Conservation (phyloP, 2,888 invertebrate genomes). For the Phrixothrix hirtus region DNA sequence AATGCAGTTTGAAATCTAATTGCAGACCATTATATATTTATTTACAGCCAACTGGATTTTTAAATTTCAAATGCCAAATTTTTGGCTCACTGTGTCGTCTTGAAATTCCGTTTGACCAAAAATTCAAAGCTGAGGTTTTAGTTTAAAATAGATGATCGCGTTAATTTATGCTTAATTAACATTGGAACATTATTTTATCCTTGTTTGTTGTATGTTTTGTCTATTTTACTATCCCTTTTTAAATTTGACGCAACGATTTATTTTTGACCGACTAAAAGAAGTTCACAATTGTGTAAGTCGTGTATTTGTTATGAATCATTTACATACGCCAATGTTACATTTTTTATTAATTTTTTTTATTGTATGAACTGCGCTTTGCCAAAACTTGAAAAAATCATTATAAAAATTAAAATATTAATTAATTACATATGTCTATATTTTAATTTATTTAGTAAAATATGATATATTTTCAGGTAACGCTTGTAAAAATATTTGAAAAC, state of each 20-base stretch:
- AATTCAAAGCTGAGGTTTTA: constrained; percentile 47
- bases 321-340: constrained; percentile 22
- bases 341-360: constrained; percentile 24
- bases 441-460: too few species aligned
- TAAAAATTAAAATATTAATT: constrained; percentile 21
- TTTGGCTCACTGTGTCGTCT: constrained; percentile 49
- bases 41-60: constrained; percentile 43
- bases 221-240: constrained; percentile 10
- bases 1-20: constrained; percentile 29
- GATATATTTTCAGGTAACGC: too few species aligned
- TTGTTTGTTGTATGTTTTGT: constrained; percentile 19
- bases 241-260: constrained; percentile 12
- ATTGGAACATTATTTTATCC: constrained; percentile 16
- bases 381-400: constrained; percentile 17
- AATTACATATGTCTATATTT: constrained; percentile 10
- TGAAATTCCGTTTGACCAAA: constrained; percentile 52
- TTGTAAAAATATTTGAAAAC: too few species aligned
- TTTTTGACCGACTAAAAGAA: constrained; percentile 15
- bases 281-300: constrained; percentile 23
- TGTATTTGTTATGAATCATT: constrained; percentile 21
- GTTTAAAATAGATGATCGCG: constrained; percentile 47
- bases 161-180: constrained; percentile 33
- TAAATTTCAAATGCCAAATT: constrained; percentile 57
- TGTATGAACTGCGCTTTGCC: constrained; percentile 23
- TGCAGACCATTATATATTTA: constrained; percentile 34